A percentile compares a stretch with the other conserved stretches of the same genome.
These are phyloP conservation scores for Pogonus chalceus DNA, from an alignment of 1,140 invertebrate genomes.

Conservation along the genomic window DNA sequence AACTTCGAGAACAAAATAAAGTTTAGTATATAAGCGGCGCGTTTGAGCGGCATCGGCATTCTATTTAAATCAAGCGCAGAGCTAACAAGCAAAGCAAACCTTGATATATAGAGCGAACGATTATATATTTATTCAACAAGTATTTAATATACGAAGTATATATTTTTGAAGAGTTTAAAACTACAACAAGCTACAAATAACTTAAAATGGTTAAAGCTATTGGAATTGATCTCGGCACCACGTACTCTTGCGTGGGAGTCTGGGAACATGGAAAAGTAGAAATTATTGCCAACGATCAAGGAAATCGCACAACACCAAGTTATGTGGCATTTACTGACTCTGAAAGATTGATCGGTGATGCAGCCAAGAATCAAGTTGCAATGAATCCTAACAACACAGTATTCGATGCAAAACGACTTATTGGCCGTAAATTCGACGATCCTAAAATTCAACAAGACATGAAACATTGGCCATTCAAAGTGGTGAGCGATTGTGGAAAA, in stretches of 20 bases:
- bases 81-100: not conserved
- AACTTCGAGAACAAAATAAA: too few relatives aligned
- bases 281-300: constrained; percentile 96
- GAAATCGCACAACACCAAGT: constrained; percentile 89
- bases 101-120: not conserved
- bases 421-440: constrained; percentile 57
- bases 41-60: not conserved
- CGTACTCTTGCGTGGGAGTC: constrained; percentile 68
- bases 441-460: constrained; percentile 62
- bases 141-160: not conserved
- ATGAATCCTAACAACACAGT: constrained; percentile 69
- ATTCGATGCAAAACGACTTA: constrained; percentile 36
- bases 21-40: not conserved
- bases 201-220: constrained; percentile 38
- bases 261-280: constrained; percentile 79
- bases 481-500: constrained; percentile 52
- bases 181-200: constrained; percentile 33
- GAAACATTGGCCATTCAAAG: constrained; percentile 67
- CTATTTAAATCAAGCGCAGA: not conserved
- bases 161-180: not conserved
- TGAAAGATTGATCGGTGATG: constrained; percentile 78
- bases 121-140: not conserved
- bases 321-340: constrained; percentile 87
- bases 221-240: constrained; percentile 68
- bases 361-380: constrained; percentile 65